Evolutionary conservation across 2,888 invertebrate genomes (phyloP).

Genomic region (Acanthococcus lagerstroemiae): DNA sequence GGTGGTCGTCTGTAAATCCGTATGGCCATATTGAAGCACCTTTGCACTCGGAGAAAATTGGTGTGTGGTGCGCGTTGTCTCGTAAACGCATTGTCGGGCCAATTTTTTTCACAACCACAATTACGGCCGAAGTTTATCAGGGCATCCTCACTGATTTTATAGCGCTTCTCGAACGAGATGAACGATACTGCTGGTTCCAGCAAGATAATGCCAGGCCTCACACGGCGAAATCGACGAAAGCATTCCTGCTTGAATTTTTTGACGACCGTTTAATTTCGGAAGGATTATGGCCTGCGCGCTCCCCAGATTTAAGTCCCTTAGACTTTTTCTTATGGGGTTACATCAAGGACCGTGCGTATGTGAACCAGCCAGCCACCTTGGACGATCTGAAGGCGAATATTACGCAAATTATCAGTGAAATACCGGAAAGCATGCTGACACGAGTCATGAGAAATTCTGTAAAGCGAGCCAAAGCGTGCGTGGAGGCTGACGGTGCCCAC

Average conservation of each 20-base stretch:
- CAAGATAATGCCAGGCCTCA: too few species aligned
- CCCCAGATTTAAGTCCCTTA: constrained; percentile 12
- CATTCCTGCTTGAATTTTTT: constrained; percentile 7
- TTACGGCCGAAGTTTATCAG: constrained; percentile 4
- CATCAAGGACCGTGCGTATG: not conserved
- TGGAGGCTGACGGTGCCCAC: too few species aligned
- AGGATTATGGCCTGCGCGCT: constrained; percentile 7
- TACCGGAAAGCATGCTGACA: too few species aligned
- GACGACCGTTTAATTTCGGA: constrained; percentile 11
- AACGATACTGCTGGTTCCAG: too few species aligned
- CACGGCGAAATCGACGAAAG: constrained; percentile 10
- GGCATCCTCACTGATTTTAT: constrained; percentile 12
- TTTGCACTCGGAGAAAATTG: constrained; percentile 20
- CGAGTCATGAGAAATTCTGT: too few species aligned
- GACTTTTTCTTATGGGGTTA: too few species aligned
- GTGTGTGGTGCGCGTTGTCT: constrained; percentile 15
- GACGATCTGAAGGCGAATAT: too few species aligned
- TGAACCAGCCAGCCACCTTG: too few species aligned
- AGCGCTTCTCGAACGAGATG: not conserved
- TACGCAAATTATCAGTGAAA: too few species aligned
- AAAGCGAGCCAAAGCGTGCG: too few species aligned
- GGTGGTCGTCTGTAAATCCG: not conserved
- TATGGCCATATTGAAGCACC: constrained; percentile 9
- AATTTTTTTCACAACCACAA: constrained; percentile 13
- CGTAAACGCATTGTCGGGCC: constrained; percentile 12